Evolutionary conservation across 1,140 invertebrate species (phyloP), one percentile per base, ranked within the genome.

Genomic region (Ceratosolen solmsi): DNA sequence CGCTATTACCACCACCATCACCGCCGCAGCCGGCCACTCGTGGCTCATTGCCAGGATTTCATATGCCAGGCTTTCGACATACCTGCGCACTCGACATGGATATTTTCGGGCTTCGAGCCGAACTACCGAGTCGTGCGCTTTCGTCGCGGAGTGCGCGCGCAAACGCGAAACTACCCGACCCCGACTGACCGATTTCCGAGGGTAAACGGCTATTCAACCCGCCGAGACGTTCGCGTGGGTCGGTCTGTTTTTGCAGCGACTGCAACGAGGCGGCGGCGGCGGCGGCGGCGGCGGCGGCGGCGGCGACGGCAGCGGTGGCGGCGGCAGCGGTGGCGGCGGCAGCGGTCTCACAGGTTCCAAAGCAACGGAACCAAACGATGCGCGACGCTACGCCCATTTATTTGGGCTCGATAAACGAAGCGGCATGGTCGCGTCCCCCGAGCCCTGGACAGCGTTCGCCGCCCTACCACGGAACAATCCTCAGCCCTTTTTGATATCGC

Each of bases 41-140:
- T 86, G 87, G 87, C 84, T 73, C 65, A 58, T 38, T 86, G 87
- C 87, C 87, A 87, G 83, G 80, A 87, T 85, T 86, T 86, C 84
- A 85, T 87, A 86, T 87, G 87, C 87, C 87, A 87, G 87, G 71
- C 81, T 87, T 87, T 87, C 87, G 84, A 87, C 87, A 87, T 87
- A 87, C 87, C 86, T 89, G 88, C 84, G 41, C 46, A 27, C n/a
- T 86, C 89, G 86, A 89, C 89, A 89, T 88, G 89, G 89, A 91
- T 91, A 92, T 92, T 92, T 92, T 92, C 88, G 90, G 90, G 89
- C 89, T 90, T 90, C 84, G 83, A 56, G 68, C 72, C 80, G 77
- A 82, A 82, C 72, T 77, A 63, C 49, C 54, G 46, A 56, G 51
- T 65, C 71, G 15, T 75, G n/a, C 46, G 65, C 63, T 46, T 41